Conservation (phyloP, 2,888 invertebrate genomes). For the Sarcophaga variegata region DNA sequence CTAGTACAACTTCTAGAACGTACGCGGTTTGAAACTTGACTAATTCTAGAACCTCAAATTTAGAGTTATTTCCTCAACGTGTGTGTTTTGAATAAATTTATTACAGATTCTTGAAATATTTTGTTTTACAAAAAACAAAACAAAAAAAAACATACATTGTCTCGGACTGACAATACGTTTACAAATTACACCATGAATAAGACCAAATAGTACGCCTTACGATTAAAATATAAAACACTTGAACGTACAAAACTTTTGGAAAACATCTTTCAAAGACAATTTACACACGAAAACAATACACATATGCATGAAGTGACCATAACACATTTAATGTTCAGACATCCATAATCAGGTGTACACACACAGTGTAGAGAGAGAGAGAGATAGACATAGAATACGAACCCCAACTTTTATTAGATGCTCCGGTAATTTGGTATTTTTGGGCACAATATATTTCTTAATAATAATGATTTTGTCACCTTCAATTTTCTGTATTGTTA, state of each 20-base stretch:
- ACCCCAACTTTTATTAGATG: slow-evolving; percentile 81
- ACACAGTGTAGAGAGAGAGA: slow-evolving; percentile 21
- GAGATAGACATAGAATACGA: slow-evolving; percentile 66
- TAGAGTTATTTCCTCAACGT: not conserved
- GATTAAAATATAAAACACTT: not conserved
- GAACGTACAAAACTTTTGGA: slow-evolving; percentile 51
- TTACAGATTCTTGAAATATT: not conserved
- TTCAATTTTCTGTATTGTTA: slow-evolving; percentile 81
- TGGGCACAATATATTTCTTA: slow-evolving; percentile 81
- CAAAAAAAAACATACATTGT: not conserved
- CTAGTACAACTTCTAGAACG: too few relatives aligned
- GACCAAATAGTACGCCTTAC: too few relatives aligned
- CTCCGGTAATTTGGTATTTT: slow-evolving; percentile 81
- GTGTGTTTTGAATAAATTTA: not conserved
- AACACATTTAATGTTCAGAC: slow-evolving; percentile 56
- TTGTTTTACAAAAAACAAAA: not conserved
- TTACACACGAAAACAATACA: slow-evolving; percentile 24
- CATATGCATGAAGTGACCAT: not conserved
- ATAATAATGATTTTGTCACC: slow-evolving; percentile 82
- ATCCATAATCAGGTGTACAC: not conserved
- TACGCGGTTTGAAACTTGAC: not conserved
- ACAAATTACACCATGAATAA: too few relatives aligned
- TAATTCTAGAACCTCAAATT: not conserved
- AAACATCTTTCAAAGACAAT: slow-evolving; percentile 43
- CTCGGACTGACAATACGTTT: not conserved